These are phyloP conservation scores for Miniopterus natalensis DNA, from an alignment of 2,113 vertebrate genomes.

Conservation along the genomic window DNA sequence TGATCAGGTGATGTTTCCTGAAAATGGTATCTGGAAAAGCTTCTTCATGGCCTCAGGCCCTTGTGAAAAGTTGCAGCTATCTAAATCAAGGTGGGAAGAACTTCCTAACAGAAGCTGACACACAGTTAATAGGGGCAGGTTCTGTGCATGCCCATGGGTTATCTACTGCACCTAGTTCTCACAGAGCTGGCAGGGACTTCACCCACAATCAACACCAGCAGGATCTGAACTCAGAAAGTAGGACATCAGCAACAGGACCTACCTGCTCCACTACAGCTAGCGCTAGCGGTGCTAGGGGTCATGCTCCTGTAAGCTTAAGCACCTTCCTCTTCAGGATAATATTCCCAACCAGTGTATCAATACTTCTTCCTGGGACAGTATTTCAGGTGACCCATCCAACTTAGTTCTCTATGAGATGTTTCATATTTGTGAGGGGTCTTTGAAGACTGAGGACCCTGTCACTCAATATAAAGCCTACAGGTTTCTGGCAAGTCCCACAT, in stretches of 20 bases:
- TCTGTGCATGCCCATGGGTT: not conserved
- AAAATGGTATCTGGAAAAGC: constrained; percentile 17
- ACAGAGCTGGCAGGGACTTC: not conserved
- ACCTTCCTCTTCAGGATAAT: not conserved
- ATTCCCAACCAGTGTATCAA: not conserved
- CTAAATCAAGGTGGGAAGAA: not conserved
- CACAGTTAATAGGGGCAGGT: not conserved
- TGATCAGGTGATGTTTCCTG: constrained; percentile 25
- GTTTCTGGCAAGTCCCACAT: not conserved
- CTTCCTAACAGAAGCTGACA: not conserved
- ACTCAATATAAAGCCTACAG: not conserved
- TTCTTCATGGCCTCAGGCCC: not conserved
- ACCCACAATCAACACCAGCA: not conserved
- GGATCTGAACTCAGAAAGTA: not conserved
- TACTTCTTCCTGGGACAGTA: not conserved
- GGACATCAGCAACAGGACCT: not conserved
- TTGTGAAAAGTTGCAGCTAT: constrained; percentile 1
- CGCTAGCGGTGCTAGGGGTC: too few species aligned
- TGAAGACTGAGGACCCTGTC: not conserved
- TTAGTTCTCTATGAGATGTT: not conserved
- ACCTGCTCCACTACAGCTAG: fast-evolving
- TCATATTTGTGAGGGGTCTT: not conserved
- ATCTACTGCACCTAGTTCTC: not conserved
- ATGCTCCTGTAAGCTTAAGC: not conserved
- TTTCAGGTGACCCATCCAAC: not conserved